phyloP scores from a whole-genome alignment of 64 coral and sea anemone genomes.

The Acropora tenuis region DNA sequence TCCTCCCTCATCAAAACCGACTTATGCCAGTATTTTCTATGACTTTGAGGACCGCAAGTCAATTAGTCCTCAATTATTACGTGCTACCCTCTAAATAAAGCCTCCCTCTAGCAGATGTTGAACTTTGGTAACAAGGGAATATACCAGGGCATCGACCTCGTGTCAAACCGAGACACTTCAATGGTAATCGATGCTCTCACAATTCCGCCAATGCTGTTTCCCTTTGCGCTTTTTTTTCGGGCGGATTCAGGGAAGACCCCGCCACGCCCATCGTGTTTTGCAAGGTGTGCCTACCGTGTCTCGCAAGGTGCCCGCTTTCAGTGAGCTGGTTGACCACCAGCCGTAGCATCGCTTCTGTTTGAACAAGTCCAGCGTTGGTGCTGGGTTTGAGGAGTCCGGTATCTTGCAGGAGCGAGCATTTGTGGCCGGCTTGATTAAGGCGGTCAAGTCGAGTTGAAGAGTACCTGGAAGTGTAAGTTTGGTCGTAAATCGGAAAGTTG shows the following conservation, averaged over 20 bases:
- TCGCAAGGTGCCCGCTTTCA: conserved; percentile 10
- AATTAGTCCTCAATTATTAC: no score
- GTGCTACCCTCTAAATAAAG: no score
- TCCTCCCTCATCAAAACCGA: no score
- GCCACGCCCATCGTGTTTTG: not conserved
- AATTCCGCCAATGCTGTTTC: no score
- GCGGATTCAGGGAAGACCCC: not conserved
- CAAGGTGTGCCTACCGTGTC: not conserved
- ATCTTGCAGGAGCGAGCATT: conserved; percentile 8
- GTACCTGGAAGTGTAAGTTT: not conserved
- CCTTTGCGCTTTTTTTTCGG: no score
- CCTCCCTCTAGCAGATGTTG: no score
- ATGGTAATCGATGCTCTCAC: no score
- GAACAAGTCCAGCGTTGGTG: conserved; percentile 44
- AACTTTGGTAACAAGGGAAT: no score
- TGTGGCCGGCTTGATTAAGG: conserved; percentile 40
- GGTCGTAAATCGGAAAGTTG: not conserved
- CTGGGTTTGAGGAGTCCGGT: conserved; percentile 3
- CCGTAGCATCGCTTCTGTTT: conserved; percentile 60
- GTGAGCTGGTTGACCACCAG: conserved; percentile 52
- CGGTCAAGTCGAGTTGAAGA: conserved; percentile 41
- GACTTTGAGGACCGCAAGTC: no score
- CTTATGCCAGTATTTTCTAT: no score
- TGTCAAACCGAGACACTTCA: no score
- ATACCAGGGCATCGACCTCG: no score